Conservation (phyloP, 2,888 invertebrate species). For the Drosophila siamana region DNA sequence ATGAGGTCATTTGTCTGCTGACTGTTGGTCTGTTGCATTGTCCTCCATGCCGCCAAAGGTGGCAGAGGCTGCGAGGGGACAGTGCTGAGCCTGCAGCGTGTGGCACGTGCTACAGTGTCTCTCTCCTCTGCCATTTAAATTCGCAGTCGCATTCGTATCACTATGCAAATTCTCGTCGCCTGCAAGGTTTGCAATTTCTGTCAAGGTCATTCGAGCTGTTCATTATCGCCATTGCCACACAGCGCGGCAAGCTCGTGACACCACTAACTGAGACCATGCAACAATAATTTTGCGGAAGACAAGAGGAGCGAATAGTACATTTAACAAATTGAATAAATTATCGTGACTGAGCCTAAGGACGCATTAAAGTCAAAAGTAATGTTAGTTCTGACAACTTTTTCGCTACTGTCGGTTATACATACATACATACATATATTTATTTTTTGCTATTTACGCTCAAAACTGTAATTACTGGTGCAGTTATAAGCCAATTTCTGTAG, state of each 20-base stretch:
- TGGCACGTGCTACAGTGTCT: slow-evolving; percentile 24
- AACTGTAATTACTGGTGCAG: neutral
- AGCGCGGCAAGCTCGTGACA: slow-evolving; percentile 6
- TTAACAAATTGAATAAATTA: slow-evolving; percentile 31
- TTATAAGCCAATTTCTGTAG: slow-evolving; percentile 6
- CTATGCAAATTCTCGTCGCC: slow-evolving; percentile 49
- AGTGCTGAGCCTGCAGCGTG: slow-evolving; percentile 35
- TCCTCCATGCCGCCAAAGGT: slow-evolving; percentile 60
- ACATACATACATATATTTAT: neutral
- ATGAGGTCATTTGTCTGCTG: slow-evolving; percentile 67
- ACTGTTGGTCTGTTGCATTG: slow-evolving; percentile 40
- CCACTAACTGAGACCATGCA: slow-evolving; percentile 26
- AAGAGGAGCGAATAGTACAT: neutral
- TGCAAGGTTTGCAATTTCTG: slow-evolving; percentile 50
- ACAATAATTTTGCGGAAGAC: slow-evolving; percentile 3
- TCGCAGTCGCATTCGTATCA: slow-evolving; percentile 22
- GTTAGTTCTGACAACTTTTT: neutral
- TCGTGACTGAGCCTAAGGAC: slow-evolving; percentile 6
- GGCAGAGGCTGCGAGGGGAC: slow-evolving; percentile 21
- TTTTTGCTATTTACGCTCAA: slow-evolving; percentile 6
- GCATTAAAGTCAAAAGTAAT: slow-evolving; percentile 23
- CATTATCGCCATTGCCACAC: slow-evolving; percentile 62
- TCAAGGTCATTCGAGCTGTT: slow-evolving; percentile 67
- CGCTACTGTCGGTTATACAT: neutral
- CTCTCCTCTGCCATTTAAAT: neutral